Conservation (phyloP, 2,888 invertebrate genomes). For the Phortica magna region DNA sequence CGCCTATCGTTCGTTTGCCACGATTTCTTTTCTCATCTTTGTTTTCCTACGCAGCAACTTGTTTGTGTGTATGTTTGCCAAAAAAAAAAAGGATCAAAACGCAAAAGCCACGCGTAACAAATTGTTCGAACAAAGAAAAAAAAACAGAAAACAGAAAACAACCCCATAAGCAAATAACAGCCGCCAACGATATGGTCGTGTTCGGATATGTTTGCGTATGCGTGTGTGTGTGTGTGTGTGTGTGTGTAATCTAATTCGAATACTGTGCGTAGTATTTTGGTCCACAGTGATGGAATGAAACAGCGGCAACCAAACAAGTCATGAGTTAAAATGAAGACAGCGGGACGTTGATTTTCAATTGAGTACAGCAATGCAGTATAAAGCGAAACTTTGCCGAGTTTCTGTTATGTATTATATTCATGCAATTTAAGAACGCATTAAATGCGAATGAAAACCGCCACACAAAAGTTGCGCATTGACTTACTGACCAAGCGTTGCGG, state of each 20-base stretch:
- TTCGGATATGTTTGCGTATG: constrained; percentile 38
- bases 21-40: background rate
- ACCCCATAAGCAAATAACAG: constrained; percentile 26
- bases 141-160: background rate
- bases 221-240: constrained; percentile 19
- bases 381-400: constrained; percentile 17
- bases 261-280: constrained; percentile 57
- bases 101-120: background rate
- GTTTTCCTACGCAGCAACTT: constrained; percentile 19
- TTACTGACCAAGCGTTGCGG: constrained; percentile 54
- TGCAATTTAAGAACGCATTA: constrained; percentile 13
- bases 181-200: constrained; percentile 42
- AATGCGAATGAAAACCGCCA: constrained; percentile 47
- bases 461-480: constrained; percentile 37
- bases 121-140: background rate
- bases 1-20: background rate
- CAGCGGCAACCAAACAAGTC: constrained; percentile 44
- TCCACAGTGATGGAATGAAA: constrained; percentile 14
- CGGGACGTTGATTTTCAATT: constrained; percentile 14
- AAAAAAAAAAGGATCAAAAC: constrained; percentile 15
- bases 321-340: constrained; percentile 33
- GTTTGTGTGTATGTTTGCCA: background rate
- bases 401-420: constrained; percentile 35
- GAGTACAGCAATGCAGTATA: constrained; percentile 13
- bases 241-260: constrained; percentile 36